Base-by-base conservation (phyloP, 2,797 vertebrate genomes). In the Aldrovandia affinis region DNA sequence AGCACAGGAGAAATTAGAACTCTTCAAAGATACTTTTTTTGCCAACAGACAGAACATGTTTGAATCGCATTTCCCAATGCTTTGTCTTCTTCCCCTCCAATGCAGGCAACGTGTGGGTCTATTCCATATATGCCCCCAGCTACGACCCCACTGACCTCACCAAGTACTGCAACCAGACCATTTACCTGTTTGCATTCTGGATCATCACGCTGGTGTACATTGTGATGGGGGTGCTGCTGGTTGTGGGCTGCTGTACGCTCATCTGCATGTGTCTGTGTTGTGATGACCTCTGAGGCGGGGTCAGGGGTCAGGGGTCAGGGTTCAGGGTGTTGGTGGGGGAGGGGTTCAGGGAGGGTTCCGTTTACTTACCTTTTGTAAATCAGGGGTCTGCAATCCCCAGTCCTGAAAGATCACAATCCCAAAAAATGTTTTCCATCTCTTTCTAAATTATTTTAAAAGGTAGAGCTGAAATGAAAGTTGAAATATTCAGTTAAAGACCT, bases 181-280 rank as follows among this genome's bases (percentile, higher is more conserved):
- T 92, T 5, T 92, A 92, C 70, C 85, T 92, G 33, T 92, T 92
- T 55, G 86, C 92, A n/a, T 92, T 92, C 82, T 92, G 92, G 92
- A 87, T 57, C 20, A 88, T 88, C 59, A 91, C 89, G 0, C 10
- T 91, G 50, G 86, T 84, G 0, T 92, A 92, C 82, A 90, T 92
- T 9, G 30, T 89, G 5, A 44, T 92, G 2, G 90, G 90, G 0
- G 6, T 89, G 3, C 0, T 89, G 8, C 30, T 92, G 42, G 9
- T 87, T 0, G 84, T 65, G 1, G 88, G 92, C 12, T 90, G 87
- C 78, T 91, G 89, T 61, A 68, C 82, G 70, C 14, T 91, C 8
- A 5, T 90, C 18, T 88, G 88, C 79, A 50, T 88, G 85, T 90
- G 88, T 85, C 28, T 92, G 80, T 87, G 82, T 44, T 12, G 75